Conservation (phyloP, 1,140 invertebrate species). For the Drosophila biarmipes region DNA sequence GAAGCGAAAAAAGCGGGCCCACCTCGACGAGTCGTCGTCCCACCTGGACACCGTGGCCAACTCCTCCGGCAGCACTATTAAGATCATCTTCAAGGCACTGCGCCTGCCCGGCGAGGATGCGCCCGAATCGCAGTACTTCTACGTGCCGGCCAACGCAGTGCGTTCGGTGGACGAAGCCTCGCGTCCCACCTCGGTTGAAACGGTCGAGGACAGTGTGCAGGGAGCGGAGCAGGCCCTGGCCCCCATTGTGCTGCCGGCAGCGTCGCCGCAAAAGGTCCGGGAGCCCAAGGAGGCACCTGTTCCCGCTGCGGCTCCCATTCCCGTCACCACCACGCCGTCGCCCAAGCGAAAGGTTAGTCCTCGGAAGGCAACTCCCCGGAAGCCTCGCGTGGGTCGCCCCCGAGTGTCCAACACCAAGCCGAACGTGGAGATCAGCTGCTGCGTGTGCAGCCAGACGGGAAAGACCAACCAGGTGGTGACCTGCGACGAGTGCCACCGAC, state of each 20-base stretch:
- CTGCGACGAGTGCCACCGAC: conserved; percentile 96
- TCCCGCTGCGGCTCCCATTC: neutral
- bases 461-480: conserved; percentile 85
- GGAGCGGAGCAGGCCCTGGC: conserved; percentile 20
- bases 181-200: conserved; percentile 81
- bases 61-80: conserved; percentile 86
- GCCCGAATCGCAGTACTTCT: conserved; percentile 79
- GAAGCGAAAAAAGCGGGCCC: conserved; percentile 89
- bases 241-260: conserved; percentile 26
- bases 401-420: conserved; percentile 52
- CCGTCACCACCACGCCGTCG: conserved; percentile 1
- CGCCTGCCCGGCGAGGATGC: conserved; percentile 89
- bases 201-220: conserved; percentile 69
- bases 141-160: conserved; percentile 83
- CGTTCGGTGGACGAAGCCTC: conserved; percentile 80
- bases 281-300: conserved; percentile 31
- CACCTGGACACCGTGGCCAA: conserved; percentile 85
- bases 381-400: conserved; percentile 60
- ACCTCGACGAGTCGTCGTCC: conserved; percentile 71
- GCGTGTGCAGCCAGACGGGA: conserved; percentile 70
- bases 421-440: conserved; percentile 64
- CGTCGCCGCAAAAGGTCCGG: conserved; percentile 25
- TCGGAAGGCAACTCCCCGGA: conserved; percentile 67
- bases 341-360: conserved; percentile 62
- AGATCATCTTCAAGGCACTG: conserved; percentile 90